These are phyloP conservation scores for Rhyacophila brunnea DNA, from an alignment of 1,140 invertebrate genomes.

Conservation along the genomic window DNA sequence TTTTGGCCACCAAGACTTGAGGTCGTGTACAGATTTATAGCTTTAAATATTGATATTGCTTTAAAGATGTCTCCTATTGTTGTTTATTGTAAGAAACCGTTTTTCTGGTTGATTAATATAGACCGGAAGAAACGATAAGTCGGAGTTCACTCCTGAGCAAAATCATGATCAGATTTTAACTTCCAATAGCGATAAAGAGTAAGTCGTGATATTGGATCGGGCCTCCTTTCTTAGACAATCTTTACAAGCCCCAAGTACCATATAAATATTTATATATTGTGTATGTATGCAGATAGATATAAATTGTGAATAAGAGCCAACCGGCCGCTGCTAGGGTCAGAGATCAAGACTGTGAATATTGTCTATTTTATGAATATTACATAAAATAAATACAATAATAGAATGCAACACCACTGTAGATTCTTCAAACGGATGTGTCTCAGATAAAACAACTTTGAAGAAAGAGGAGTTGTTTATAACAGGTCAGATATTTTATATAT, in stretches of 20 bases:
- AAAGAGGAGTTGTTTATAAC: no score
- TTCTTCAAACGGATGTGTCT: constrained; percentile 1
- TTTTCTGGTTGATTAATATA: neutral
- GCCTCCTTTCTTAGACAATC: constrained; percentile 25
- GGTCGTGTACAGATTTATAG: no score
- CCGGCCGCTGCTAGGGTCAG: constrained; percentile 28
- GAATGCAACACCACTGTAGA: constrained; percentile 3
- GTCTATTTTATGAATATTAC: constrained; percentile 34
- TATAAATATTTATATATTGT: constrained; percentile 29
- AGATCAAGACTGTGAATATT: constrained; percentile 33
- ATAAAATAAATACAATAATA: constrained; percentile 19
- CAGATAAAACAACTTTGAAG: no score
- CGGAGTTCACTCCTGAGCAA: constrained; percentile 13
- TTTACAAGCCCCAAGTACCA: constrained; percentile 12
- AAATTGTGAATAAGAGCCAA: constrained; percentile 24
- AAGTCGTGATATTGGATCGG: constrained; percentile 18
- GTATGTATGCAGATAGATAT: constrained; percentile 24
- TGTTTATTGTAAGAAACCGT: neutral
- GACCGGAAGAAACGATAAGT: constrained; percentile 7
- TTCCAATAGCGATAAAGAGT: constrained; percentile 23
- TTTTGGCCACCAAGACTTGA: no score
- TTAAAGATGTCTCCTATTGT: no score
- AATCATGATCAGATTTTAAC: constrained; percentile 29
- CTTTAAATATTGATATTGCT: no score
- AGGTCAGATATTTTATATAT: no score